Evolutionary conservation across 2,113 vertebrate genomes (phyloP), one percentile per base, ranked within the genome.

Genomic region (Leucopternis melanops): DNA sequence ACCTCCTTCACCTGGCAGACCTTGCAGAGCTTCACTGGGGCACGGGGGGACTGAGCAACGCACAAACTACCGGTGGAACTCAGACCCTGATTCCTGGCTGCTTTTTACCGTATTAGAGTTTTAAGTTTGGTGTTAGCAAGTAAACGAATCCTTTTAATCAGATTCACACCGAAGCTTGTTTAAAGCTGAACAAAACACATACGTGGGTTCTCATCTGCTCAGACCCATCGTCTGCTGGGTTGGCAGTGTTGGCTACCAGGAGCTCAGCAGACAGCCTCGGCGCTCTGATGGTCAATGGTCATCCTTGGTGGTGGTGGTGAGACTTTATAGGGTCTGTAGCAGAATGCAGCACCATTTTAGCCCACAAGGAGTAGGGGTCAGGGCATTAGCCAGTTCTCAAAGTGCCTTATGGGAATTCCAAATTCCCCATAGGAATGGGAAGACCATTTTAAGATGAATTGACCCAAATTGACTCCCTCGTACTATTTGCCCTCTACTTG

Each of bases 31-130:
- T 83, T 82, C 49, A 4, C 19, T 42, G 26, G 59, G 54, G 54
- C 49, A 38, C 0, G 0, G 36, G 17, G 45, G 38, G 14, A 27
- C n/a, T 9, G 18, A 91, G 38, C 18, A 86, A 79, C 0, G 2
- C 32, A 54, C 27, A 80, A n/a, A 78, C 22, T 3, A 81, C 50
- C 49, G 61, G 23, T 84, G 81, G 66, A 84, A 58, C n/a, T 79
- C 86, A 44, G 42, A 23, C 13, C 34, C 34, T 1, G 5, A 16
- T 63, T 61, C 59, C 54, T 44, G 26, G 6, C 73, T 95, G 49
- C 23, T 87, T 65, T 44, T 44, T 23, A 45, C n/a, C 13, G 10
- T 4, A 49, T 13, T n/a, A 16, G 1, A 11, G 16, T 34, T 50
- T 58, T 14, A 52, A 78, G 49, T 55, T 74, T 38, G 58, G 59